Conservation (phyloP, 2,888 invertebrate species). For the Noctua pronuba region DNA sequence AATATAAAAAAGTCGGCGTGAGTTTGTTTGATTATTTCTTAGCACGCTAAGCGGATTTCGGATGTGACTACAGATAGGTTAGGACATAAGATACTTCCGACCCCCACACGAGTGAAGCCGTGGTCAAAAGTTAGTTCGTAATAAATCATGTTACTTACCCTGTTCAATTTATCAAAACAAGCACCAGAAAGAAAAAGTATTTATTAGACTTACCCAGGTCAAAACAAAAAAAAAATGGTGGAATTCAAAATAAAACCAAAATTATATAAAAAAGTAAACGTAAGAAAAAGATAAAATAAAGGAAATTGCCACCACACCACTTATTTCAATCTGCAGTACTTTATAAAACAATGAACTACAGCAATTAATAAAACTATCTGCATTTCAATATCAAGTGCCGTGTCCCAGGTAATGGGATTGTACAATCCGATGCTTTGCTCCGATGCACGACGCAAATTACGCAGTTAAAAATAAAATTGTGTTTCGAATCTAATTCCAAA, state of each 20-base stretch:
- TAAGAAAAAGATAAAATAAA: no score
- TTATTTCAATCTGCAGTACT: not conserved
- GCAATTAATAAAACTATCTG: not conserved
- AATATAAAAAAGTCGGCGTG: not conserved
- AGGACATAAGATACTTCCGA: not conserved
- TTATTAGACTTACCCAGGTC: no score
- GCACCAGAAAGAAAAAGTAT: no score
- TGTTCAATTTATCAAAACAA: not conserved
- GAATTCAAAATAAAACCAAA: no score
- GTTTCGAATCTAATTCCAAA: not conserved
- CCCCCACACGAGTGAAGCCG: not conserved
- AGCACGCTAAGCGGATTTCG: not conserved
- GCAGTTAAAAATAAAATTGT: not conserved
- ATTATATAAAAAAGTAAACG: no score
- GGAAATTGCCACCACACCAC: no score
- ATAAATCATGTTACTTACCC: not conserved
- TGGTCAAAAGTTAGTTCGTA: not conserved
- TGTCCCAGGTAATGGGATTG: not conserved
- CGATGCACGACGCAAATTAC: not conserved
- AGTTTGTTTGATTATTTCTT: not conserved
- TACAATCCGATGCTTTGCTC: not conserved
- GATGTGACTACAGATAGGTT: not conserved
- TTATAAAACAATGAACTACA: not conserved
- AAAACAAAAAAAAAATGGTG: no score
- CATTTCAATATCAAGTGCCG: constrained; percentile 1